Evolutionary conservation across 2,113 vertebrate genomes (phyloP), one percentile per base, ranked within the genome.

Genomic region (Paramisgurnus dabryanus): DNA sequence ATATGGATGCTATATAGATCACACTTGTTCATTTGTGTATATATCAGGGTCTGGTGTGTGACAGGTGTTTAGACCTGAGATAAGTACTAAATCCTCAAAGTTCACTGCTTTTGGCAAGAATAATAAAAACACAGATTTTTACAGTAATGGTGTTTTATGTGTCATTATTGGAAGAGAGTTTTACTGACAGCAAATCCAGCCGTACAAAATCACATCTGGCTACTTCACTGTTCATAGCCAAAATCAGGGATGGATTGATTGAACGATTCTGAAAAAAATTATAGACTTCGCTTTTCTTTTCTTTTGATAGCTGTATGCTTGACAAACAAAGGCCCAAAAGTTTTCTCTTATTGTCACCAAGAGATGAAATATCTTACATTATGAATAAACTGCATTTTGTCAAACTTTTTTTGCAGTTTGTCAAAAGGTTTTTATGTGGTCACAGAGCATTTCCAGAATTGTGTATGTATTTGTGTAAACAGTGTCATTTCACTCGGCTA

Each of bases 181-280:
- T 73, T 80, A 77, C 55, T 53, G 63, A 69, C 50, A 73, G 53
- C 47, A 63, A 84, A 80, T 80, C 78, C 53, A 78, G 67, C 43
- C 12, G 9, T 77, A 83, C 72, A 76, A 76, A 76, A 69, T 80
- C 76, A 67, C 82, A 77, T 83, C 64, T 80, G 82, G 82, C 50
- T 67, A 45, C 55, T 8, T 5, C 10, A 22, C 45, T 39, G 34
- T 63, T 80, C 47, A 60, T 68, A 67, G 82, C 78, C 78, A 84
- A 84, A 80, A 53, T 53, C 22, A 80, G 67, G 0, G 50, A 18
- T 69, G 12, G 39, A 78, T 12, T 49, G 0, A 45, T 34, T 34
- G 27, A 55, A 27, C 4, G 41, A 70, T 71, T 64, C 67, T 47
- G 18, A 34, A 55, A 63, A 34, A 41, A 18, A 12, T 67, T 0